Percentiles rank a stretch among this genome's conserved stretches.
These are phyloP conservation scores for Yponomeuta cagnagella DNA, from an alignment of 2,888 invertebrate genomes.

Conservation along the genomic window DNA sequence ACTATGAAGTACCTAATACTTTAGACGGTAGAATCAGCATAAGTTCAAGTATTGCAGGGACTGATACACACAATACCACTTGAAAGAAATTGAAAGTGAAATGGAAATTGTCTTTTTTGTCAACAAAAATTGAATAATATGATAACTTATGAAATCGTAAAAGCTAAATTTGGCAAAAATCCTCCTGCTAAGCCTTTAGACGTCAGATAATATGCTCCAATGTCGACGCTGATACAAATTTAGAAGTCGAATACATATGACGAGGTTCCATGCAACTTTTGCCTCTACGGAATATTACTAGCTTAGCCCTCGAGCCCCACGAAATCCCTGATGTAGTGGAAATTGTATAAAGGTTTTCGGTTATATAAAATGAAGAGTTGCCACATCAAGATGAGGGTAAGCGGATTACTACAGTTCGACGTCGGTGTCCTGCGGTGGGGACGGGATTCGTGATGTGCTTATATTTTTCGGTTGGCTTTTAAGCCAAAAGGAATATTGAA, in stretches of 20 bases:
- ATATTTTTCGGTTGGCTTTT: background rate
- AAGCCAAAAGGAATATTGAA: background rate
- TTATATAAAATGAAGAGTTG: slow-evolving; percentile 42
- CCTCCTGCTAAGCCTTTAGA: too few species aligned
- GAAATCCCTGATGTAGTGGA: slow-evolving; percentile 8
- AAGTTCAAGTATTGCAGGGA: too few species aligned
- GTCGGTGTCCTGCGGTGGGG: background rate
- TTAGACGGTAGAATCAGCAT: too few species aligned
- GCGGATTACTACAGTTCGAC: slow-evolving; percentile 40
- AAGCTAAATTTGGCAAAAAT: too few species aligned
- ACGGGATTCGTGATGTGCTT: background rate
- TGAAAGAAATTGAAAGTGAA: too few species aligned
- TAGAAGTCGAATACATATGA: background rate
- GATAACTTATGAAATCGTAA: too few species aligned
- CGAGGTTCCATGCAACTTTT: background rate
- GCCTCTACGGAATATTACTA: background rate
- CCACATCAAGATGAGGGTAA: slow-evolving; percentile 52
- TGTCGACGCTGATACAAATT: too few species aligned
- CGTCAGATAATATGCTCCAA: too few species aligned
- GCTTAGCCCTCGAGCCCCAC: slow-evolving; percentile 2
- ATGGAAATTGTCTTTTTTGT: too few species aligned
- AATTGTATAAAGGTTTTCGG: slow-evolving; percentile 9
- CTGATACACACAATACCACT: too few species aligned
- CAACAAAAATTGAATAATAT: too few species aligned
- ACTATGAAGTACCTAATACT: too few species aligned